phyloP scores from a whole-genome alignment of 2,797 vertebrate genomes.

The Pseudochromis fuscus region DNA sequence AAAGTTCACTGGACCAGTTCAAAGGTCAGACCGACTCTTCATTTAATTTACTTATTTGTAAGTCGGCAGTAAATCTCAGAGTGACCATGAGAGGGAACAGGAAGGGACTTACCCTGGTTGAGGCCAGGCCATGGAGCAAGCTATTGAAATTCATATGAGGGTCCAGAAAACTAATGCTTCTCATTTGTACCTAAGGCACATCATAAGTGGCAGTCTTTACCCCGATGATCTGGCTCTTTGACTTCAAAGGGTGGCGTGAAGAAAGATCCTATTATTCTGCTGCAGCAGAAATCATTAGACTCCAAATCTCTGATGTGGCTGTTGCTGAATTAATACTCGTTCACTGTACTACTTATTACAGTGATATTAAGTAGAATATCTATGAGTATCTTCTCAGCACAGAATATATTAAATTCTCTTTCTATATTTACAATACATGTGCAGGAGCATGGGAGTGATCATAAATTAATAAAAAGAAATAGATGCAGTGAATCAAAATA shows the following conservation, averaged over 20 bases:
- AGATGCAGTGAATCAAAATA: not conserved
- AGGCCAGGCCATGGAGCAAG: slow-evolving; percentile 40
- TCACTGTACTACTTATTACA: slow-evolving; percentile 40
- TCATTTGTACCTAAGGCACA: slow-evolving; percentile 80
- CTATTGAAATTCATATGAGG: slow-evolving; percentile 74
- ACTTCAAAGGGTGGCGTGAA: slow-evolving; percentile 79
- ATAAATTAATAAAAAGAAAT: not conserved
- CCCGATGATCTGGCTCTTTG: slow-evolving; percentile 72
- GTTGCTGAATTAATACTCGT: slow-evolving; percentile 61
- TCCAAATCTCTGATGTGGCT: slow-evolving; percentile 64
- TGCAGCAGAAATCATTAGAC: slow-evolving; percentile 69
- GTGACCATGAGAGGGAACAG: not conserved
- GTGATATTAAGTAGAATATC: too few species aligned
- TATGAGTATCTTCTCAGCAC: too few species aligned
- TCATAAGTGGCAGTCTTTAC: slow-evolving; percentile 80
- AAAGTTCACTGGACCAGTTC: too few species aligned
- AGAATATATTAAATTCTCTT: too few species aligned
- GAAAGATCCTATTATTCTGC: slow-evolving; percentile 80
- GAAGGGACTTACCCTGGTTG: slow-evolving; percentile 10
- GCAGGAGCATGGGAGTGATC: not conserved
- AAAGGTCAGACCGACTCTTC: too few species aligned
- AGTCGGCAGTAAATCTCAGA: too few species aligned
- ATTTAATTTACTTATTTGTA: too few species aligned
- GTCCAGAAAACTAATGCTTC: slow-evolving; percentile 72
- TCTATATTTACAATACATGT: not conserved